phyloP scores from a whole-genome alignment of 2,888 invertebrate species.

The Dasypogon diadema region DNA sequence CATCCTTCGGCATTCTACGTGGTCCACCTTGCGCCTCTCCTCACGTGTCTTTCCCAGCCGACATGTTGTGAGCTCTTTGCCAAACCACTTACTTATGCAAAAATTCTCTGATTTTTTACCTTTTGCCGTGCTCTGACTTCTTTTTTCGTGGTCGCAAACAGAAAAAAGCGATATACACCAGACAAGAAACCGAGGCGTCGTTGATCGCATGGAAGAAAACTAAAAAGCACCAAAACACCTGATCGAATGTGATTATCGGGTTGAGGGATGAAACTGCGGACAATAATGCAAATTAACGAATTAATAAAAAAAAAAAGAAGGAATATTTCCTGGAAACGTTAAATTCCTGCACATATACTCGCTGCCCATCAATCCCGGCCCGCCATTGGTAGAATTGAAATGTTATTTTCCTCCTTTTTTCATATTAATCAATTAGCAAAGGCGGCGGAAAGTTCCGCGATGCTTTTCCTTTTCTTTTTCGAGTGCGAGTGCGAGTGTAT shows the following conservation, averaged over 20 bases:
- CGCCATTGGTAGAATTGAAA: conserved; percentile 4
- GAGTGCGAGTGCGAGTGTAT: background rate
- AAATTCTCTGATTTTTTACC: conserved; percentile 33
- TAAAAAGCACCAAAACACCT: conserved; percentile 37
- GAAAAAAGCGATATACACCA: conserved; percentile 2
- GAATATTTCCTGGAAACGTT: conserved; percentile 14
- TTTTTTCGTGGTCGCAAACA: conserved; percentile 25
- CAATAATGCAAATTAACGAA: conserved; percentile 49
- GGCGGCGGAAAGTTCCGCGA: background rate
- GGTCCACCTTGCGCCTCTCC: conserved; percentile 15
- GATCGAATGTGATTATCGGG: conserved; percentile 44
- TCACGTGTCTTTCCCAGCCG: background rate
- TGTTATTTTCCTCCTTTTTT: conserved; percentile 8
- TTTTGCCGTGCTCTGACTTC: background rate
- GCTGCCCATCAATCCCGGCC: conserved; percentile 8
- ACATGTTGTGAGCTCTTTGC: conserved; percentile 15
- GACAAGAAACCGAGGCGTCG: conserved; percentile 32
- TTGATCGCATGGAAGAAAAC: conserved; percentile 12
- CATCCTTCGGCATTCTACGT: conserved; percentile 54
- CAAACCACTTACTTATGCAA: conserved; percentile 51
- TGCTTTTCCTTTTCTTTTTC: background rate
- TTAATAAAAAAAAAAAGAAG: conserved; percentile 40
- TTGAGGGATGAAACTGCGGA: conserved; percentile 28
- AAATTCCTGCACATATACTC: background rate
- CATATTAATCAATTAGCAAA: conserved; percentile 38